Percentiles rank a stretch among this genome's conserved stretches.
Evolutionary conservation across 2,797 vertebrate genomes (phyloP).

Genomic region (Cyprinella venusta): DNA sequence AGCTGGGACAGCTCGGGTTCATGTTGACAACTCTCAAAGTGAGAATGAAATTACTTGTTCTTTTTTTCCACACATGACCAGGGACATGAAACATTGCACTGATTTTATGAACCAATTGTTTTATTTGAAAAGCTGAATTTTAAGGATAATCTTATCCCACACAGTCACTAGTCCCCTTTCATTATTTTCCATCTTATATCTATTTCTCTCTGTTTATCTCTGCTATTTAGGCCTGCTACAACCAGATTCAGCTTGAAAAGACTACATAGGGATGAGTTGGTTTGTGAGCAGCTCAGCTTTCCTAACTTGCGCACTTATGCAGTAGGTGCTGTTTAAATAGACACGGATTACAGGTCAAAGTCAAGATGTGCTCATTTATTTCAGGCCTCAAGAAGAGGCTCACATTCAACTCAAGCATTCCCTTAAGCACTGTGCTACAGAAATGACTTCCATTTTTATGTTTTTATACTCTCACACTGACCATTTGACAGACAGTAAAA

Average conservation of each 20-base stretch:
- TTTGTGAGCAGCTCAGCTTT: not conserved
- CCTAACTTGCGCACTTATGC: not conserved
- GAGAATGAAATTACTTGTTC: not conserved
- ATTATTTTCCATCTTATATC: conserved; percentile 1
- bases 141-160: not conserved
- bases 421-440: not conserved
- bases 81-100: too few relatives aligned
- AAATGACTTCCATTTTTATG: not conserved
- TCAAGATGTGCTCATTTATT: conserved; percentile 5
- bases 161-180: not conserved
- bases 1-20: conserved; percentile 93
- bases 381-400: conserved; percentile 7
- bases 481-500: not conserved
- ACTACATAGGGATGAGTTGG: conserved; percentile 72
- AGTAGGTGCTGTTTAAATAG: conserved; percentile 36
- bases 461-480: not conserved
- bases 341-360: conserved; percentile 29
- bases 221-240: conserved; percentile 88
- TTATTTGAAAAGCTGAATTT: not conserved
- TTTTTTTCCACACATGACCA: not conserved
- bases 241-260: conserved; percentile 94
- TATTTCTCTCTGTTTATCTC: conserved; percentile 32
- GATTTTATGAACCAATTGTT: not conserved
- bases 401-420: not conserved
- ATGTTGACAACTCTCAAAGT: conserved; percentile 98